Percentiles rank a stretch among this genome's conserved stretches.
phyloP scores from a whole-genome alignment of 2,797 vertebrate genomes.

The Cyprinella venusta region DNA sequence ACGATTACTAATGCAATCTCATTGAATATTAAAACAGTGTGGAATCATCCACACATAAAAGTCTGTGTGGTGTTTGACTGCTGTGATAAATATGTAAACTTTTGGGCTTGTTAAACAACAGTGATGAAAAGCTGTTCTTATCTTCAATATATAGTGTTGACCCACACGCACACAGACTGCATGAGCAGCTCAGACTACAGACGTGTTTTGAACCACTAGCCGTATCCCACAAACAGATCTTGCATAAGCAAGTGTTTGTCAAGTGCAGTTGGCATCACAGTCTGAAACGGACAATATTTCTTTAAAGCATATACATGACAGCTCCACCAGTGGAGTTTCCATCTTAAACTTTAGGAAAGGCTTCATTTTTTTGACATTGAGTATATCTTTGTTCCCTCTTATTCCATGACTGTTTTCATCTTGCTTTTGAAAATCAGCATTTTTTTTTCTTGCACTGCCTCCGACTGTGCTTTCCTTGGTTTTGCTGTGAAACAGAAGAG shows the following conservation, averaged over 20 bases:
- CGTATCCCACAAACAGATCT: slow-evolving; percentile 29
- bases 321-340: slow-evolving; percentile 29
- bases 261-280: slow-evolving; percentile 33
- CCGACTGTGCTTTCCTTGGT: not conserved
- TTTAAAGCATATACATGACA: slow-evolving; percentile 12
- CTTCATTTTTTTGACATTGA: slow-evolving; percentile 25
- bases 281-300: not conserved
- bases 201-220: slow-evolving; percentile 23
- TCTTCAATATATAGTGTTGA: not conserved
- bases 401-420: not conserved
- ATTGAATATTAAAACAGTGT: not conserved
- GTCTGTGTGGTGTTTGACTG: not conserved
- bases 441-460: not conserved
- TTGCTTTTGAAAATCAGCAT: not conserved
- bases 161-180: not conserved
- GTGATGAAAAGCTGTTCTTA: not conserved
- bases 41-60: not conserved
- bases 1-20: not conserved
- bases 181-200: slow-evolving; percentile 12
- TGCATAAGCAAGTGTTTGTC: slow-evolving; percentile 43
- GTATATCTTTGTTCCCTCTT: not conserved
- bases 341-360: slow-evolving; percentile 23
- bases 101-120: slow-evolving; percentile 10
- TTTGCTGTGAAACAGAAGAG: not conserved
- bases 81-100: slow-evolving; percentile 1